Conservation (phyloP, 2,113 vertebrate species). For the Shinisaurus crocodilurus region DNA sequence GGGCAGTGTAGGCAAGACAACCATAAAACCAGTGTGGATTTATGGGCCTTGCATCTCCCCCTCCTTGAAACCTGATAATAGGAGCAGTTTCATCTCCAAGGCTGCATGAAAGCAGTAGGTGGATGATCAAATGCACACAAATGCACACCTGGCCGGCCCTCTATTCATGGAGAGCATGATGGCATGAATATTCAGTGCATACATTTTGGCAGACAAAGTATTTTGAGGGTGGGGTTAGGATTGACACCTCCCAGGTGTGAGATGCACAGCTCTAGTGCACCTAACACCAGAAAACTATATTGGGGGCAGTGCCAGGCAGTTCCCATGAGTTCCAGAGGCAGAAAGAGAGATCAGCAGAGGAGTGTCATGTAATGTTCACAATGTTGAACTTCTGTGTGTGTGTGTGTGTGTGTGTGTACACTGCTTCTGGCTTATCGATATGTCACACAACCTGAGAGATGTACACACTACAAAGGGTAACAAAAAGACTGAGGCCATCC, state of each 20-base stretch:
- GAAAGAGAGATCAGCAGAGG: background rate
- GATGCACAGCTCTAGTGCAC: background rate
- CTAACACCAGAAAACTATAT: background rate
- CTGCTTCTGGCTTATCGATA: background rate
- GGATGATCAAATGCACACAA: conserved; percentile 16
- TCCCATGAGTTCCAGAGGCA: background rate
- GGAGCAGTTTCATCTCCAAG: conserved; percentile 33
- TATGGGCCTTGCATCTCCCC: background rate
- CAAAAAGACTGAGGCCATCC: background rate
- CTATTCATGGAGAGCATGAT: background rate
- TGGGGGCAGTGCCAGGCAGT: background rate
- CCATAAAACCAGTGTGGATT: conserved; percentile 40
- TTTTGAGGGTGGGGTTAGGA: background rate
- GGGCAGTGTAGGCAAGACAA: conserved; percentile 18
- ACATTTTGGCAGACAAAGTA: background rate
- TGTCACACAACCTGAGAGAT: background rate
- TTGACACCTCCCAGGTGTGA: background rate
- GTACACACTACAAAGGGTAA: background rate
- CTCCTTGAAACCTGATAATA: conserved; percentile 13
- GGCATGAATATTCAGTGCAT: background rate
- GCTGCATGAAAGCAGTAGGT: background rate
- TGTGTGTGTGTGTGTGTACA: background rate
- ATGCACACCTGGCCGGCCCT: background rate
- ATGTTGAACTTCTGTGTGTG: no score
- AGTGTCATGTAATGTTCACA: no score